A percentile compares a stretch with the other conserved stretches of the same genome.
These are phyloP conservation scores for Tetranychus truncatus DNA, from an alignment of 2,888 invertebrate species.

Conservation along the genomic window DNA sequence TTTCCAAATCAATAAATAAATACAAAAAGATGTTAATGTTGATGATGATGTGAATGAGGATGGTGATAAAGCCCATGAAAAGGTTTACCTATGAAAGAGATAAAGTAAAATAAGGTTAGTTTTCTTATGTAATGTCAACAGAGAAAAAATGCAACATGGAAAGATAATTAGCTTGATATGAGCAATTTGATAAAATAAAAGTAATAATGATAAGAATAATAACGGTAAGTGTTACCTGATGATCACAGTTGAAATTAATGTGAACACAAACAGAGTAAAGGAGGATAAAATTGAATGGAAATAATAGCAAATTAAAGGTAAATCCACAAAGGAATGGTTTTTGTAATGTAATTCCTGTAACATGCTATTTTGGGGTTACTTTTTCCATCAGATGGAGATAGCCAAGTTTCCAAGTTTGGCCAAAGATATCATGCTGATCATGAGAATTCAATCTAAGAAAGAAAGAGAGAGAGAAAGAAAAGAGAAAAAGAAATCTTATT, in stretches of 20 bases:
- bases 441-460: neutral
- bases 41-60: too few species aligned
- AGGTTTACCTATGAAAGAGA: neutral
- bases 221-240: neutral
- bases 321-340: slow-evolving; percentile 1
- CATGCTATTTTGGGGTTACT: neutral
- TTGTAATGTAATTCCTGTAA: neutral
- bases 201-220: neutral
- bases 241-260: neutral
- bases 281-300: neutral
- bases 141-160: neutral
- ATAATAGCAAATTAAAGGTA: slow-evolving; percentile 1
- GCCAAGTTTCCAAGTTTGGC: neutral
- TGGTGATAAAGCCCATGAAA: too few species aligned
- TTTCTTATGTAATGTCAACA: neutral
- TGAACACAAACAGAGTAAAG: neutral
- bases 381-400: neutral
- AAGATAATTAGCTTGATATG: slow-evolving; percentile 1
- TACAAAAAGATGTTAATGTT: too few species aligned
- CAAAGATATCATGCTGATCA: neutral
- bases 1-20: too few species aligned
- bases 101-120: neutral
- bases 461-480: neutral
- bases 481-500: neutral
- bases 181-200: neutral